Percentiles rank a stretch among this genome's conserved stretches.
Conservation (phyloP, 2,797 vertebrate species). For the Cirrhinus mrigala region DNA sequence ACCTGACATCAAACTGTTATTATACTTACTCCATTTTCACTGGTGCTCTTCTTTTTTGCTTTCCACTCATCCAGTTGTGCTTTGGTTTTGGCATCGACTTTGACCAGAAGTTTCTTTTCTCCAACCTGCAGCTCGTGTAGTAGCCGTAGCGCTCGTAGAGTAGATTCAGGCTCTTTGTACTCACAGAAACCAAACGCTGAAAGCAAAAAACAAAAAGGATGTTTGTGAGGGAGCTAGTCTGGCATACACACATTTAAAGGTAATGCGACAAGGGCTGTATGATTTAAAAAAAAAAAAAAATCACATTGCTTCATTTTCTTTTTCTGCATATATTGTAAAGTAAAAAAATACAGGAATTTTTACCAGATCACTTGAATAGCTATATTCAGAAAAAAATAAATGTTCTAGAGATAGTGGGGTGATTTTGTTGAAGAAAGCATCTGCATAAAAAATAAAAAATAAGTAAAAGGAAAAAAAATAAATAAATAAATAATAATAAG, state of each 20-base stretch:
- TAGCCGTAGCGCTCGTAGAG: slow-evolving; percentile 90
- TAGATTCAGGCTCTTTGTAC: slow-evolving; percentile 98
- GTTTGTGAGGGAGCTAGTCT: neutral
- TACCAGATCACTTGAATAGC: neutral
- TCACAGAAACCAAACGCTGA: slow-evolving; percentile 98
- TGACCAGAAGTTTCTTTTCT: slow-evolving; percentile 97
- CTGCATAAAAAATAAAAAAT: neutral
- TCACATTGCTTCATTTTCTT: neutral
- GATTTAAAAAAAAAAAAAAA: neutral
- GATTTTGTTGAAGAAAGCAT: neutral
- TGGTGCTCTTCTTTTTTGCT: slow-evolving; percentile 92
- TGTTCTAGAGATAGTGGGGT: neutral
- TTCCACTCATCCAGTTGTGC: slow-evolving; percentile 98
- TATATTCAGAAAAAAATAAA: neutral
- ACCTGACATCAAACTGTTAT: neutral
- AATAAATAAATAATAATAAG: no score
- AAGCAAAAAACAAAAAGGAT: slow-evolving; percentile 33
- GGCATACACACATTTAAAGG: neutral
- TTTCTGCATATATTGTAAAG: neutral
- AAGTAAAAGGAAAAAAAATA: no score
- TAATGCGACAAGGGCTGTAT: neutral
- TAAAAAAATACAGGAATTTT: neutral
- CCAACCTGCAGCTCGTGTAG: slow-evolving; percentile 97
- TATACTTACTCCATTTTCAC: slow-evolving; percentile 84
- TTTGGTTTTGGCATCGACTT: slow-evolving; percentile 99